Conservation (phyloP, 2,797 vertebrate species). For the Gymnodraco acuticeps region DNA sequence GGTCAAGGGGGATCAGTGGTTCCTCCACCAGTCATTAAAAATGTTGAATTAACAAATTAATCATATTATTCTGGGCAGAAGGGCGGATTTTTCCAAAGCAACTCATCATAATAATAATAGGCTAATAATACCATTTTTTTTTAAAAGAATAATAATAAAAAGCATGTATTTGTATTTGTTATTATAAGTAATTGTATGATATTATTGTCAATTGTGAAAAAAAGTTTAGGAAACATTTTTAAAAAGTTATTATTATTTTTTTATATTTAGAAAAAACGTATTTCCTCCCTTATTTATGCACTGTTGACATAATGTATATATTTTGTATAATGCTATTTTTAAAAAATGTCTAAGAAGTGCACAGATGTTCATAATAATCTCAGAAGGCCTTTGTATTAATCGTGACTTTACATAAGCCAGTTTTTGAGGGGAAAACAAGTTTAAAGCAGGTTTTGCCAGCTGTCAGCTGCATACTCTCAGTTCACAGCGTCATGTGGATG, state of each 20-base stretch:
- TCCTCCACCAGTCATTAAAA: constrained; percentile 31
- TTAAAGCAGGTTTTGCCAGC: constrained; percentile 42
- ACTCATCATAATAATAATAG: background rate
- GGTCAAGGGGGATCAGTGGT: constrained; percentile 71
- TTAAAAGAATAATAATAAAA: too few species aligned
- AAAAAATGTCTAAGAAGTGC: background rate
- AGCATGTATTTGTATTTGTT: too few species aligned
- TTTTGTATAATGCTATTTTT: too few species aligned
- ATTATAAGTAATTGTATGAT: too few species aligned
- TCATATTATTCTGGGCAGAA: constrained; percentile 22
- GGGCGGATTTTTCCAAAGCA: background rate
- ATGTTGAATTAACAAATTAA: constrained; percentile 56
- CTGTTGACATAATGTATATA: too few species aligned
- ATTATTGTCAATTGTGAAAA: too few species aligned
- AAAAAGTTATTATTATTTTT: background rate
- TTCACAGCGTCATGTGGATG: constrained; percentile 31
- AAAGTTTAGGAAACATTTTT: too few species aligned
- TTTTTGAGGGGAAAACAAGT: background rate
- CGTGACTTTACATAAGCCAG: background rate
- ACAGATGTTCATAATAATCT: background rate
- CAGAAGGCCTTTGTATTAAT: constrained; percentile 13
- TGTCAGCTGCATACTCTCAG: constrained; percentile 46
- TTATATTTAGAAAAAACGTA: background rate
- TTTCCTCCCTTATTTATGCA: background rate
- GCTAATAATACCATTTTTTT: background rate